phyloP scores from a whole-genome alignment of 2,797 vertebrate species.

The Eulemur albifrons region DNA sequence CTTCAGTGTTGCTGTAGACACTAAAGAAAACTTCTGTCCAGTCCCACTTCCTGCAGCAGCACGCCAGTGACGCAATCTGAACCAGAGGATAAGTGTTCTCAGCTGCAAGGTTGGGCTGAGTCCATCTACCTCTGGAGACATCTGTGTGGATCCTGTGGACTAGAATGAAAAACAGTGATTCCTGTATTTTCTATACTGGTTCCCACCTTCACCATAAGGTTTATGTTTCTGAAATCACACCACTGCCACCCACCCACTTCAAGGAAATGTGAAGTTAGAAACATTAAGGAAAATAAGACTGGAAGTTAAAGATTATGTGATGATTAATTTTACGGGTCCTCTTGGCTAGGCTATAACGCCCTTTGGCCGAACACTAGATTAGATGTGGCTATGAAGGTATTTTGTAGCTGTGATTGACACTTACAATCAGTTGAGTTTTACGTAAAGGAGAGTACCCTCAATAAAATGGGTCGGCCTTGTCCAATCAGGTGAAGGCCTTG shows the following conservation, averaged over 20 bases:
- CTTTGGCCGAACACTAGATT: neutral
- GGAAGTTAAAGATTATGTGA: neutral
- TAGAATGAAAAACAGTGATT: neutral
- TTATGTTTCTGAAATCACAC: neutral
- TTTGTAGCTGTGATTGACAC: neutral
- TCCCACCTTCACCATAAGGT: neutral
- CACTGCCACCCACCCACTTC: neutral
- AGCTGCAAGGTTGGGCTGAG: neutral
- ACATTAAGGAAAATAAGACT: neutral
- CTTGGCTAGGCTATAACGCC: neutral
- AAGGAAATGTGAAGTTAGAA: neutral
- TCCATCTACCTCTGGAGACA: neutral
- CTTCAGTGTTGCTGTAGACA: neutral
- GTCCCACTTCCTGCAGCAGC: neutral
- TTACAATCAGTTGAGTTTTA: neutral
- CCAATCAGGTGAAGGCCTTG: neutral
- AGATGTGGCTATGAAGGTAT: neutral
- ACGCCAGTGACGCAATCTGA: neutral
- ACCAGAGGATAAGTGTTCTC: neutral
- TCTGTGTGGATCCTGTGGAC: neutral
- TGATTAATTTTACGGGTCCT: neutral
- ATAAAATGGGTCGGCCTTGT: neutral
- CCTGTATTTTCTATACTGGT: fast-evolving
- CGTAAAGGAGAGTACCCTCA: neutral
- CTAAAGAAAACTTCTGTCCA: neutral